phyloP scores from a whole-genome alignment of 2,113 vertebrate genomes.

The Paramisgurnus dabryanus region DNA sequence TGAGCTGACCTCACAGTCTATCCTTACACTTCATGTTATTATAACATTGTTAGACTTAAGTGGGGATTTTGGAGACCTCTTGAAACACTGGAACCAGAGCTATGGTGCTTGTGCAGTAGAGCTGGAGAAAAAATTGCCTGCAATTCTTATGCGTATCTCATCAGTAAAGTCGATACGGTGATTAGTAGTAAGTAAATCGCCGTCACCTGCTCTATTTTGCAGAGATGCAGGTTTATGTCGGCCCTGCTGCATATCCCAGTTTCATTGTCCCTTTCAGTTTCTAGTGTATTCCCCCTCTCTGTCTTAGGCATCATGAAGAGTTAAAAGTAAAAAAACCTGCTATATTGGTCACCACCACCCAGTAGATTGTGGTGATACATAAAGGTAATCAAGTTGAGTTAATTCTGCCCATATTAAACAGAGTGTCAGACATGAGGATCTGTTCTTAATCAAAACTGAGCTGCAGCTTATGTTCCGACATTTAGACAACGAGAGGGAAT shows the following conservation, averaged over 20 bases:
- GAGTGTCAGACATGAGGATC: conserved; percentile 8
- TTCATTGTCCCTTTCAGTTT: background rate
- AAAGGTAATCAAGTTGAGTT: conserved; percentile 25
- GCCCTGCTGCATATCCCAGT: background rate
- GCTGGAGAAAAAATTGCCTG: no score
- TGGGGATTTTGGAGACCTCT: no score
- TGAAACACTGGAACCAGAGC: no score
- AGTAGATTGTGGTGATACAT: background rate
- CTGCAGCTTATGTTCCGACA: conserved; percentile 11
- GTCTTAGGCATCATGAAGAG: no score
- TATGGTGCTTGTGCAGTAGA: no score
- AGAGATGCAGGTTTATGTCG: background rate
- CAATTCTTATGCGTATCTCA: no score
- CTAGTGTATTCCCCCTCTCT: background rate
- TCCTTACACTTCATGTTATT: no score
- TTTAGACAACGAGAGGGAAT: conserved; percentile 11
- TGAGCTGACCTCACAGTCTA: no score
- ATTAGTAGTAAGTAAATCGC: no score
- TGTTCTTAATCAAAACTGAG: conserved; percentile 35
- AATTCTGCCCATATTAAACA: conserved; percentile 33
- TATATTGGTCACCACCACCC: background rate
- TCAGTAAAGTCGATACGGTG: no score
- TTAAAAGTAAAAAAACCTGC: background rate
- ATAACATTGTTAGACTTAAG: no score
- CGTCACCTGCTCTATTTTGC: background rate